phyloP scores from a whole-genome alignment of 2,797 vertebrate genomes.

The Poeciliopsis presidionis region DNA sequence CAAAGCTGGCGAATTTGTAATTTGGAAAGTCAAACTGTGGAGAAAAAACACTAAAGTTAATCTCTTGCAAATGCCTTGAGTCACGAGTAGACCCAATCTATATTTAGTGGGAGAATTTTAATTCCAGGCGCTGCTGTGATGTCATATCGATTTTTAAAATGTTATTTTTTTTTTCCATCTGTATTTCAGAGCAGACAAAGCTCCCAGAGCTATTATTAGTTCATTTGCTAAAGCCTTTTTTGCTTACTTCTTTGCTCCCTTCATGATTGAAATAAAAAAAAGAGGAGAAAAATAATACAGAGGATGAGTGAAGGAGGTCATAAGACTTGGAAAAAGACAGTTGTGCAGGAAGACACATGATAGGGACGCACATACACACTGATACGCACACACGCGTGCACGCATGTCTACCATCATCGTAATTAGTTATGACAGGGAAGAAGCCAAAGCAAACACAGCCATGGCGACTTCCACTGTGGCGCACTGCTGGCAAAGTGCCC shows the following conservation, averaged over 20 bases:
- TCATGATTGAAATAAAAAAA: conserved; percentile 30
- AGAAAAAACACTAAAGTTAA: conserved; percentile 41
- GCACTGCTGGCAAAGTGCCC: conserved; percentile 67
- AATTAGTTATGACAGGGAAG: conserved; percentile 73
- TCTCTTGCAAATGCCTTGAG: conserved; percentile 46
- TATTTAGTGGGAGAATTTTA: conserved; percentile 63
- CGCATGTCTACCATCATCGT: conserved; percentile 62
- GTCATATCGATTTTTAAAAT: conserved; percentile 49
- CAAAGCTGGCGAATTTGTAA: conserved; percentile 36
- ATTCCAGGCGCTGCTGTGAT: conserved; percentile 45
- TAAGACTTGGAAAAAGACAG: conserved; percentile 41
- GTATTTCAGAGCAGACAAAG: conserved; percentile 45
- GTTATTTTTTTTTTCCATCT: conserved; percentile 11
- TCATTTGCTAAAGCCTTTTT: conserved; percentile 28
- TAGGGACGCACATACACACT: conserved; percentile 14
- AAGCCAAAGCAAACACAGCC: conserved; percentile 63
- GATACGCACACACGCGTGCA: conserved; percentile 5
- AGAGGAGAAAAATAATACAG: conserved; percentile 12
- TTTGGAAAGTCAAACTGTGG: conserved; percentile 52
- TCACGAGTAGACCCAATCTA: conserved; percentile 55
- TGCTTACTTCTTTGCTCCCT: conserved; percentile 7
- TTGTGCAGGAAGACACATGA: conserved; percentile 43
- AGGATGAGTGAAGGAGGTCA: conserved; percentile 39
- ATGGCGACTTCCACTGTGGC: conserved; percentile 67
- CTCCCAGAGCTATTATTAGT: conserved; percentile 47